phyloP scores from a whole-genome alignment of 2,888 invertebrate species.

The Yponomeuta plumbellus region DNA sequence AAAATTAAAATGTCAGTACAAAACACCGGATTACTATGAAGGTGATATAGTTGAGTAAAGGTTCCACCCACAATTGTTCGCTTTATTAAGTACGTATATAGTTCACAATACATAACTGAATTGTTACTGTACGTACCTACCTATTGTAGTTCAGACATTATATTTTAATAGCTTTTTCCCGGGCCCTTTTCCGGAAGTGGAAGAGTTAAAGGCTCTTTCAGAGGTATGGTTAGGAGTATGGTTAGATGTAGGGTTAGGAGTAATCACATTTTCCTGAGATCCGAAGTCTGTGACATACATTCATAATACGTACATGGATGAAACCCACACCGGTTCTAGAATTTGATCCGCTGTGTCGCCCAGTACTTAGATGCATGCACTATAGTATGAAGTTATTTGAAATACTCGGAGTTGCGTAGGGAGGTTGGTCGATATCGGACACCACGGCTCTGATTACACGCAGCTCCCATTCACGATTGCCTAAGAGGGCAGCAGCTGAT shows the following conservation, averaged over 20 bases:
- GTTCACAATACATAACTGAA: no score
- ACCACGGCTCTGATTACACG: constrained; percentile 56
- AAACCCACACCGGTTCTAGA: neutral
- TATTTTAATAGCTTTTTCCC: no score
- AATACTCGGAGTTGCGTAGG: constrained; percentile 16
- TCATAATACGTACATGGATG: neutral
- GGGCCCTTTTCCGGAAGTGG: no score
- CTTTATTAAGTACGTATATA: no score
- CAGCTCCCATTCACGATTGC: constrained; percentile 48
- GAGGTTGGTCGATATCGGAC: constrained; percentile 53
- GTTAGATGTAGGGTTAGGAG: no score
- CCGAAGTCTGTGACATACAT: neutral
- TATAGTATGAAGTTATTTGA: neutral
- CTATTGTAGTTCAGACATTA: no score
- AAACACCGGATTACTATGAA: no score
- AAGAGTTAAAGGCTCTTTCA: neutral
- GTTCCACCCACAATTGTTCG: no score
- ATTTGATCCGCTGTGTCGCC: neutral
- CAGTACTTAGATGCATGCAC: neutral
- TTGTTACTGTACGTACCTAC: no score
- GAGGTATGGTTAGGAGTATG: neutral
- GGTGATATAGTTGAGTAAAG: no score
- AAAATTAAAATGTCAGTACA: no score
- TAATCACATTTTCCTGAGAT: neutral
- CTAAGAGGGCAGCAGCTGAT: constrained; percentile 38